A percentile compares a stretch with the other conserved stretches of the same genome.
These are phyloP conservation scores for Stenoptilia bipunctidactyla DNA, from an alignment of 2,888 invertebrate species.

Conservation along the genomic window DNA sequence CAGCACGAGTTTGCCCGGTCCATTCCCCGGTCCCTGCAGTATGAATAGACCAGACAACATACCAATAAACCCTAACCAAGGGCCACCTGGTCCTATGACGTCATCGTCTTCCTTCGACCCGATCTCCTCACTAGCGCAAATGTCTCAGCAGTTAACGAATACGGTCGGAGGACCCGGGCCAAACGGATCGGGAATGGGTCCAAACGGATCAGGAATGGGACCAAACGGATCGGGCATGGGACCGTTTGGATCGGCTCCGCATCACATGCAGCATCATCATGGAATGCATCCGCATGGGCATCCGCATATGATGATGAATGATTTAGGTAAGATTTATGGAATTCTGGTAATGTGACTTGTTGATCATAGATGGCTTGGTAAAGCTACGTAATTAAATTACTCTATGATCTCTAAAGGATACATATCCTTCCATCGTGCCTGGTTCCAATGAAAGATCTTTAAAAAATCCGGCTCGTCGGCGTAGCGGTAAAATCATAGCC, in stretches of 20 bases:
- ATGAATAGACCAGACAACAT: slow-evolving; percentile 61
- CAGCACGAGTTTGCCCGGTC: slow-evolving; percentile 60
- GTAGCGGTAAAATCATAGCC: too few relatives aligned
- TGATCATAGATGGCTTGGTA: too few relatives aligned
- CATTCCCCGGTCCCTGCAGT: slow-evolving; percentile 65
- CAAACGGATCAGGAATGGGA: slow-evolving; percentile 51
- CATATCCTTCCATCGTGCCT: too few relatives aligned
- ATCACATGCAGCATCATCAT: slow-evolving; percentile 63
- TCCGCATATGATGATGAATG: slow-evolving; percentile 68
- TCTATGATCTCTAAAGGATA: too few relatives aligned
- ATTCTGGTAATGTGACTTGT: too few relatives aligned
- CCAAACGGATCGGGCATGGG: slow-evolving; percentile 45
- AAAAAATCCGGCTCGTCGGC: too few relatives aligned
- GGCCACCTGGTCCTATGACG: slow-evolving; percentile 72
- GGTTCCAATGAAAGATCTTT: too few relatives aligned
- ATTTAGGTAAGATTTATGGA: slow-evolving; percentile 40
- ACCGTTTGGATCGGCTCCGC: slow-evolving; percentile 49
- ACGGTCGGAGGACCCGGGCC: slow-evolving; percentile 68
- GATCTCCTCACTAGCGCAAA: slow-evolving; percentile 92
- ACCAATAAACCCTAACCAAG: slow-evolving; percentile 61
- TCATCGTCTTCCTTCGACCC: slow-evolving; percentile 82
- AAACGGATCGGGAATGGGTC: slow-evolving; percentile 42
- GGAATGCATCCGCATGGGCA: slow-evolving; percentile 59
- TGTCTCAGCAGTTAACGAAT: slow-evolving; percentile 93
- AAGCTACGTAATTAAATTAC: too few relatives aligned